phyloP scores from a whole-genome alignment of 2,888 invertebrate species.

The Lycophotia porphyrea region DNA sequence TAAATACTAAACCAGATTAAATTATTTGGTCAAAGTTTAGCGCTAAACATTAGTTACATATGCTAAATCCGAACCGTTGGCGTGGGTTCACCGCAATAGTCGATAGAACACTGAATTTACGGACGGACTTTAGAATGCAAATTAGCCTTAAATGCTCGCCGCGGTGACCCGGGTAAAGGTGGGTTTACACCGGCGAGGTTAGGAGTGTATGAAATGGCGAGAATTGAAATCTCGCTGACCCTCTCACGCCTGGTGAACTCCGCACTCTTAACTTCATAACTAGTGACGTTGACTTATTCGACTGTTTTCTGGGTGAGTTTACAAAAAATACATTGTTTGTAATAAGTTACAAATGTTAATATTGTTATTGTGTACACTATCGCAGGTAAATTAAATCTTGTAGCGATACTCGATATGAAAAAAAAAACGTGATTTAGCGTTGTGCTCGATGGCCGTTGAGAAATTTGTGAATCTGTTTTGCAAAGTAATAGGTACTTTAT shows the following conservation, averaged over 20 bases:
- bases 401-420: not conserved
- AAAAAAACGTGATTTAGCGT: not conserved
- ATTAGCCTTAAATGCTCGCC: conserved; percentile 47
- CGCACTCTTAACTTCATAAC: not conserved
- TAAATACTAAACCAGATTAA: conserved; percentile 53
- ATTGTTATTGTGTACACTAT: not conserved
- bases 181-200: not conserved
- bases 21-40: conserved; percentile 43
- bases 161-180: conserved; percentile 29
- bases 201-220: not conserved
- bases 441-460: not conserved
- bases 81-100: conserved; percentile 49
- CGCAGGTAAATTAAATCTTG: not conserved
- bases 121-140: conserved; percentile 55
- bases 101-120: conserved; percentile 54
- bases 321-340: not conserved
- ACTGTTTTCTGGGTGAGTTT: not conserved
- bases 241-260: not conserved
- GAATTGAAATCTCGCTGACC: not conserved
- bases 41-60: conserved; percentile 44
- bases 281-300: not conserved
- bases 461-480: not conserved
- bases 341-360: not conserved
- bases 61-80: conserved; percentile 44
- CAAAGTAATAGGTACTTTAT: not conserved